A percentile compares a stretch with the other conserved stretches of the same genome.
These are phyloP conservation scores for Aphidius gifuensis DNA, from an alignment of 1,140 invertebrate genomes.

Conservation along the genomic window DNA sequence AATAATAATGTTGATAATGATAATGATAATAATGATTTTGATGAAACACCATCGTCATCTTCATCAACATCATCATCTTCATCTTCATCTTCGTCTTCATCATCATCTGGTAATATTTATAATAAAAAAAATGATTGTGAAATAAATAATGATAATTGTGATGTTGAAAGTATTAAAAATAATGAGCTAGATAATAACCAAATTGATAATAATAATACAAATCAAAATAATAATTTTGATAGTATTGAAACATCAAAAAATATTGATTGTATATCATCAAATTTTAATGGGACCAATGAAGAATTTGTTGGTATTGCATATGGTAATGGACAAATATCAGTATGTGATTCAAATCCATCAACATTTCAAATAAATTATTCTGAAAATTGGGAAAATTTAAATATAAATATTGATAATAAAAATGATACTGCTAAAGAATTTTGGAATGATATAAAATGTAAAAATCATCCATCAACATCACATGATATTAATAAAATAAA, in stretches of 20 bases:
- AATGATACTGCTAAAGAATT: constrained; percentile 40
- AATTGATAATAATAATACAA: not conserved
- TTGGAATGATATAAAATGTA: constrained; percentile 49
- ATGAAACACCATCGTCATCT: not conserved
- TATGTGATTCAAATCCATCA: constrained; percentile 48
- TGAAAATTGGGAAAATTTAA: constrained; percentile 54
- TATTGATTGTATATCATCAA: constrained; percentile 40
- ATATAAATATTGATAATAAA: constrained; percentile 45
- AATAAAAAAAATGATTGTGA: not conserved
- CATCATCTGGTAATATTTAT: not conserved
- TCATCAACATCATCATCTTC: not conserved
- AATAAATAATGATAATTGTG: not conserved
- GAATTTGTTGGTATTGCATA: constrained; percentile 50
- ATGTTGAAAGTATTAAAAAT: not conserved
- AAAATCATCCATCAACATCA: constrained; percentile 48
- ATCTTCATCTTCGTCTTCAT: not conserved
- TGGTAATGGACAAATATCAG: constrained; percentile 47
- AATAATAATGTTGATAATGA: constrained; percentile 23
- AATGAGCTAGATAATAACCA: constrained; percentile 8
- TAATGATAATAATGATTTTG: not conserved
- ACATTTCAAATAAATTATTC: constrained; percentile 50
- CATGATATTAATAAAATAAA: constrained; percentile 41
- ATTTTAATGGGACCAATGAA: constrained; percentile 46
- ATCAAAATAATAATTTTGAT: constrained; percentile 3
- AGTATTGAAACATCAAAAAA: constrained; percentile 30